Evolutionary conservation across 2,888 invertebrate species (phyloP), one percentile per base, ranked within the genome.

Genomic region (Craniophora ligustri): DNA sequence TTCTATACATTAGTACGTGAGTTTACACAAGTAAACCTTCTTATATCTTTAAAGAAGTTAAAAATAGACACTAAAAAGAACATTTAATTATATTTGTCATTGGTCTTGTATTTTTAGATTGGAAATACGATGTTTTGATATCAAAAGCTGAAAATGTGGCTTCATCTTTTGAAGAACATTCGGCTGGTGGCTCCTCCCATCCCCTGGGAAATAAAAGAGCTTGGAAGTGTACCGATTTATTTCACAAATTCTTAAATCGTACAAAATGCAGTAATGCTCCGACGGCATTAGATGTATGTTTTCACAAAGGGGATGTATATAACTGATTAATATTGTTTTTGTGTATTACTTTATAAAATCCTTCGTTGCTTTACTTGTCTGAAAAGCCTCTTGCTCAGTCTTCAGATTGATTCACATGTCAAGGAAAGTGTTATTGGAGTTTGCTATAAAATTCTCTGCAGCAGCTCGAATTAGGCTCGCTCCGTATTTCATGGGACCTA

Each of bases 181-280:
- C 16, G 50, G 54, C 55, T 71, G 41, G 35, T 47, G 30, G 48
- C 39, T 38, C 41, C 41, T 38, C 41, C 36, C 47, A 57, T 36
- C 71, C 61, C 72, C 11, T 39, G 71, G 67, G 71, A 71, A 71
- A 71, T 71, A 71, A 71, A 50, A 30, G 42, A 54, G 58, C 39
- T 53, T 35, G 34, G 35, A 60, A 47, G 59, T 46, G 26, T 54
- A 57, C 46, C 51, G 54, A 67, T 71, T 65, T 71, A 65, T 64
- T 57, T 49, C 42, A 31, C 39, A 49, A 62, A 62, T 61, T 57
- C 51, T 57, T 48, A 54, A 71, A 57, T 67, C 51, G 54, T 40
- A 53, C 54, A 34, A 56, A 16, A 55, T 56, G 56, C 56, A 70
- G 56, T 67, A 57, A 53, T 63, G 40, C 30, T 46, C 15, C 16